Evolutionary conservation across 1,140 invertebrate genomes (phyloP), one percentile per base, ranked within the genome.

Genomic region (silkworm (Bombyx mori)): DNA sequence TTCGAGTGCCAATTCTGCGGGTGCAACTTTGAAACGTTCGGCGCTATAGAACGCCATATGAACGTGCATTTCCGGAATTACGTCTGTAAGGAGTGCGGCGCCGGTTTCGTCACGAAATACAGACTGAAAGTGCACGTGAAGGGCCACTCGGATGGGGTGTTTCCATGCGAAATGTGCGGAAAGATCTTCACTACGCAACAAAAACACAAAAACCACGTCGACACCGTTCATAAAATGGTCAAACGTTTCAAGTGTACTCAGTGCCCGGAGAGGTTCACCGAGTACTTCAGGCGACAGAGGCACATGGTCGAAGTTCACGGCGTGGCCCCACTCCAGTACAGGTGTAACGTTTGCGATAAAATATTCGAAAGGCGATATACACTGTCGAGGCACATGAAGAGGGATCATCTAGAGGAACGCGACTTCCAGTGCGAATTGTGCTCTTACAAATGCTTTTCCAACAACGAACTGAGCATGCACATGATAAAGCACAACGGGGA

Each of bases 401-500:
- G 72, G 12, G 77, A 78, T 0, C 85, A 88, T 59, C 63, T 86
- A 9, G 66, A 80, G 69, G 75, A 85, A 56, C 71, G 69, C 44
- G 66, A 68, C 7, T 70, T 77, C 48, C 68, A 75, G 26, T 90
- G 89, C 55, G 57, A 58, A 3, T 60, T 75, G 22, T 89, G 88
- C 58, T 73, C 76, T 0, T 79, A 73, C 65, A 67, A 73, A 42
- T 88, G 87, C 57, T 81, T 77, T 54, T 64, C 65, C 3, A 79
- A 69, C 46, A 56, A 57, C 8, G 71, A 73, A 12, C 67, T 91
- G 22, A 77, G 81, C 8, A 73, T 81, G 42, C 90, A 91, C 57
- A 87, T 88, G 69, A 68, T 89, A 0, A 88, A 82, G 35, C 90
- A 91, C 59, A 89, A 88, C 1, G 88, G 88, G 3, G 70, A 88